These are phyloP conservation scores for Leptinotarsa peninsularis DNA, from an alignment of 2,888 invertebrate genomes.

Conservation along the genomic window DNA sequence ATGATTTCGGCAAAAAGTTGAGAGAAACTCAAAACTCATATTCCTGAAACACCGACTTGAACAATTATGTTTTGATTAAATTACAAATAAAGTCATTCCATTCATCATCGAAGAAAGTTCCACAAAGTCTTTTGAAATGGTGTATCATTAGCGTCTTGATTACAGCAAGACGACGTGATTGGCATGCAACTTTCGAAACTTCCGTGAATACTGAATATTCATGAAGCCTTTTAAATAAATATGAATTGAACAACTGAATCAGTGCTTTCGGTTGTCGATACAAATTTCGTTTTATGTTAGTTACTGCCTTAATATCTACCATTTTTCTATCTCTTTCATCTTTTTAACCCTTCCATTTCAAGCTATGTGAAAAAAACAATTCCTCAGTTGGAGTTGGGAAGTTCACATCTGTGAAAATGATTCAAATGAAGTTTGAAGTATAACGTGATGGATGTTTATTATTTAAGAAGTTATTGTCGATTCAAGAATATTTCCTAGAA, in stretches of 20 bases:
- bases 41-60: slow-evolving; percentile 2
- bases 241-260: slow-evolving; percentile 3
- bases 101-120: slow-evolving; percentile 36
- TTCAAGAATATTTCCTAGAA: no score
- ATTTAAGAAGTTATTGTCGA: no score
- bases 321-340: no score
- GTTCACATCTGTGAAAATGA: no score
- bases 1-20: not conserved
- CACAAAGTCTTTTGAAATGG: slow-evolving; percentile 33
- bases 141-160: slow-evolving; percentile 43
- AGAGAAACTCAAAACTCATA: not conserved
- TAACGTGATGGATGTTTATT: no score
- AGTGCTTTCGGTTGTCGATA: not conserved
- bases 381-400: no score
- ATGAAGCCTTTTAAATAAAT: slow-evolving; percentile 18
- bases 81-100: slow-evolving; percentile 36
- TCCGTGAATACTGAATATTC: slow-evolving; percentile 37
- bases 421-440: no score
- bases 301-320: not conserved
- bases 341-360: no score
- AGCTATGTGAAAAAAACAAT: no score
- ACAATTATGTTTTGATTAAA: slow-evolving; percentile 27
- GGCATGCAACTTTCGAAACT: slow-evolving; percentile 34
- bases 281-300: not conserved
- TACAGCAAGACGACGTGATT: slow-evolving; percentile 40